Evolutionary conservation across 1,140 invertebrate genomes (phyloP).

Genomic region (Heliconius himera): DNA sequence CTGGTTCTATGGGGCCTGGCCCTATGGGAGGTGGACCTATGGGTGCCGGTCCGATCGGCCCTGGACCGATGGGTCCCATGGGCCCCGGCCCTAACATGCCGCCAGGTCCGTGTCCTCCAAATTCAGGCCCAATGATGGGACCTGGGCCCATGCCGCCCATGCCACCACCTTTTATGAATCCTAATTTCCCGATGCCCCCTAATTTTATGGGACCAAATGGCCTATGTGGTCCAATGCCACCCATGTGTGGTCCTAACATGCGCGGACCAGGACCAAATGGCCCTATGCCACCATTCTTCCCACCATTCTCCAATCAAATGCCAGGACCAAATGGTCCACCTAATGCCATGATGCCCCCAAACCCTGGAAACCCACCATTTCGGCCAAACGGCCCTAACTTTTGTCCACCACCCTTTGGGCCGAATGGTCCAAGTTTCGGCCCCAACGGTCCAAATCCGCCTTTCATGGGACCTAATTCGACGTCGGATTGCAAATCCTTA

Average conservation of each 20-base stretch:
- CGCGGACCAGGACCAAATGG: slow-evolving; percentile 65
- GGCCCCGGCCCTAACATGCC: slow-evolving; percentile 36
- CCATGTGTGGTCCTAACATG: slow-evolving; percentile 68
- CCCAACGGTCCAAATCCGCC: slow-evolving; percentile 46
- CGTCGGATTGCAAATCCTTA: slow-evolving; percentile 59
- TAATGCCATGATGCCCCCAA: slow-evolving; percentile 62
- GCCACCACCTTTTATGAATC: slow-evolving; percentile 61
- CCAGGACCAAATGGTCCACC: slow-evolving; percentile 68
- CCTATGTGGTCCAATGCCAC: slow-evolving; percentile 54
- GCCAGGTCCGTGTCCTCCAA: background rate
- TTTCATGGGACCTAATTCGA: slow-evolving; percentile 51
- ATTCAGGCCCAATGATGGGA: slow-evolving; percentile 36
- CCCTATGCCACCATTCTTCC: slow-evolving; percentile 70
- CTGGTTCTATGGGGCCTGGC: slow-evolving; percentile 47
- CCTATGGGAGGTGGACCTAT: slow-evolving; percentile 45
- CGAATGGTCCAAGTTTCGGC: slow-evolving; percentile 47
- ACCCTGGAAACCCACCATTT: slow-evolving; percentile 46
- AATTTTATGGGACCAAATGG: slow-evolving; percentile 68
- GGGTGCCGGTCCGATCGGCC: slow-evolving; percentile 42
- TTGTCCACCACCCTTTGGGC: slow-evolving; percentile 48
- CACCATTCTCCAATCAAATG: slow-evolving; percentile 63
- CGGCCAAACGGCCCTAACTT: slow-evolving; percentile 42
- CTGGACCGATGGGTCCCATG: slow-evolving; percentile 49
- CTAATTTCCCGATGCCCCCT: slow-evolving; percentile 67
- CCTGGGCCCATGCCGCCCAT: slow-evolving; percentile 46